Conservation (phyloP, 2,113 vertebrate species). For the Archocentrus centrarchus region DNA sequence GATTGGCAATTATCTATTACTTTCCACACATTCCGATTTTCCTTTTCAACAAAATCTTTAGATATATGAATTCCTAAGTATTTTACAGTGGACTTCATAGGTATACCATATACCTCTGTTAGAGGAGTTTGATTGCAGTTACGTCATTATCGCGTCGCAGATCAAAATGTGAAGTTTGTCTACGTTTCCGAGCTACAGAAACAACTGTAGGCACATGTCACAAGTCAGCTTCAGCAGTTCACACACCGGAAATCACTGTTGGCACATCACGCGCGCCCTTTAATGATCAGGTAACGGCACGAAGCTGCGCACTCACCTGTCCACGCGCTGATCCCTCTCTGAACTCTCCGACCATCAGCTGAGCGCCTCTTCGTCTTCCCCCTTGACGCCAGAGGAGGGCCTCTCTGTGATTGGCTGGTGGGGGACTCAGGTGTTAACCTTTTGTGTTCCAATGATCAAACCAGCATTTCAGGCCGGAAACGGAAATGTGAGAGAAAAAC, state of each 20-base stretch:
- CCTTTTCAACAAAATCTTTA: no score
- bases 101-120: no score
- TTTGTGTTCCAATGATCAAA: background rate
- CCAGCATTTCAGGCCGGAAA: background rate
- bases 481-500: background rate
- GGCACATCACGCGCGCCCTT: no score
- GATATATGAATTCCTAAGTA: no score
- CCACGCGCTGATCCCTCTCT: rapidly evolving
- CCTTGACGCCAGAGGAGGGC: background rate
- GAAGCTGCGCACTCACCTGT: constrained; percentile 20
- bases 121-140: no score
- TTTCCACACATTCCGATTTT: no score
- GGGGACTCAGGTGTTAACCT: background rate
- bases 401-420: background rate
- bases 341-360: background rate
- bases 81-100: no score
- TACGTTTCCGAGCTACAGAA: no score
- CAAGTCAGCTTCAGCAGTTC: background rate
- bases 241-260: background rate
- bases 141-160: background rate
- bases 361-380: background rate
- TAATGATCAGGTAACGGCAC: background rate
- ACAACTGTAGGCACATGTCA: no score
- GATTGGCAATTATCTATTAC: no score
- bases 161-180: no score